Evolutionary conservation across 2,113 vertebrate genomes (phyloP).

Genomic region (Callaeas wilsoni): DNA sequence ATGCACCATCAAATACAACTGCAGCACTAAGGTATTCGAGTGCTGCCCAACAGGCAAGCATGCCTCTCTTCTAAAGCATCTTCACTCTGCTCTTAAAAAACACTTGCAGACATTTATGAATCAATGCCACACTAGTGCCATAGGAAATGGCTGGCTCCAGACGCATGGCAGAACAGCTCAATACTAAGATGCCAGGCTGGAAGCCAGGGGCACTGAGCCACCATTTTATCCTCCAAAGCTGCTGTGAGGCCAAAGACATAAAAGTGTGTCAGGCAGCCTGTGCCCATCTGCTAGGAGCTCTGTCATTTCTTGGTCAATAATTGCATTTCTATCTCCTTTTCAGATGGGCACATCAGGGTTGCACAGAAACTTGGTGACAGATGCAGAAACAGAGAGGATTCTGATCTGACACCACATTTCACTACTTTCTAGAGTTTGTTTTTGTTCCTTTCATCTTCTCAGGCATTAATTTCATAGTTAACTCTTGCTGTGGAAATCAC

Average conservation of each 20-base stretch:
- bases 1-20: not conserved
- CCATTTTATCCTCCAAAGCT: not conserved
- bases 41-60: not conserved
- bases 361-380: not conserved
- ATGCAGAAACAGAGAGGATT: not conserved
- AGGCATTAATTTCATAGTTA: not conserved
- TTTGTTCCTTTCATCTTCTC: not conserved
- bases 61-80: not conserved
- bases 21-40: not conserved
- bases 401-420: not conserved
- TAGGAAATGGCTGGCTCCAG: not conserved
- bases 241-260: not conserved
- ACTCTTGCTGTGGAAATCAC: not conserved
- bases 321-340: not conserved
- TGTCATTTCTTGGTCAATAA: not conserved
- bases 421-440: accelerated
- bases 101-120: not conserved
- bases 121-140: accelerated
- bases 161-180: not conserved
- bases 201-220: not conserved
- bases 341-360: not conserved
- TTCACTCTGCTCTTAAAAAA: not conserved
- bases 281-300: not conserved
- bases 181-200: not conserved
- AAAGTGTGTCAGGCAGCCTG: not conserved